A percentile compares a stretch with the other conserved stretches of the same genome.
Conservation (phyloP, 2,113 vertebrate species). For the Myotis yumanensis region DNA sequence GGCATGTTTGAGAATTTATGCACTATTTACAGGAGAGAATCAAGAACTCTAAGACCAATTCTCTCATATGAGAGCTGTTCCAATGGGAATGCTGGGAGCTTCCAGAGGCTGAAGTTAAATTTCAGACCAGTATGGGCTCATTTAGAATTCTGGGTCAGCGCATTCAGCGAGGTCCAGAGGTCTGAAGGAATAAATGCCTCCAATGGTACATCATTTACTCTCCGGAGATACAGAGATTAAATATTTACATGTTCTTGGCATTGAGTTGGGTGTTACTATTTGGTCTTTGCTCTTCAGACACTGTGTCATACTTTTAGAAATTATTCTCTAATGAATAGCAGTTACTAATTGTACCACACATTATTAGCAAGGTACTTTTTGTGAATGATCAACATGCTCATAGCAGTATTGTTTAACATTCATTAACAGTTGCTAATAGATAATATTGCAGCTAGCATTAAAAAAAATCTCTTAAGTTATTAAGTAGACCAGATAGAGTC, state of each 20-base stretch:
- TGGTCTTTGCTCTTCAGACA: conserved; percentile 7
- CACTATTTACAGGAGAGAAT: background rate
- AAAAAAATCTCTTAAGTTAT: background rate
- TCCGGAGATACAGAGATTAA: conserved; percentile 33
- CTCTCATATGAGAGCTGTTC: background rate
- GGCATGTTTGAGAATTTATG: background rate
- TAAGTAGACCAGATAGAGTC: background rate
- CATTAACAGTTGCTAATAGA: conserved; percentile 9
- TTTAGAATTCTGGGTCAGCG: conserved; percentile 46
- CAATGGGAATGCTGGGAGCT: background rate
- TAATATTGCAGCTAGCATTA: background rate
- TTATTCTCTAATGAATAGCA: background rate
- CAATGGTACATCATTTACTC: conserved; percentile 14
- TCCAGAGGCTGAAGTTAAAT: conserved; percentile 49
- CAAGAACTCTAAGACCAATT: background rate
- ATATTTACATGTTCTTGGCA: conserved; percentile 43
- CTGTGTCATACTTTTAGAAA: background rate
- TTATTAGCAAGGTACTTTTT: background rate
- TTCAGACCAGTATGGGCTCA: background rate
- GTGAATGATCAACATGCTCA: background rate
- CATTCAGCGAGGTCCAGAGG: background rate
- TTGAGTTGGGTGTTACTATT: background rate
- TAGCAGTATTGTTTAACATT: background rate
- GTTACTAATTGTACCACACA: background rate
- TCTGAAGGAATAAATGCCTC: conserved; percentile 11